A percentile compares a stretch with the other conserved stretches of the same genome.
Conservation (phyloP, 23 tunicate genomes). For the Phallusia fumigata region DNA sequence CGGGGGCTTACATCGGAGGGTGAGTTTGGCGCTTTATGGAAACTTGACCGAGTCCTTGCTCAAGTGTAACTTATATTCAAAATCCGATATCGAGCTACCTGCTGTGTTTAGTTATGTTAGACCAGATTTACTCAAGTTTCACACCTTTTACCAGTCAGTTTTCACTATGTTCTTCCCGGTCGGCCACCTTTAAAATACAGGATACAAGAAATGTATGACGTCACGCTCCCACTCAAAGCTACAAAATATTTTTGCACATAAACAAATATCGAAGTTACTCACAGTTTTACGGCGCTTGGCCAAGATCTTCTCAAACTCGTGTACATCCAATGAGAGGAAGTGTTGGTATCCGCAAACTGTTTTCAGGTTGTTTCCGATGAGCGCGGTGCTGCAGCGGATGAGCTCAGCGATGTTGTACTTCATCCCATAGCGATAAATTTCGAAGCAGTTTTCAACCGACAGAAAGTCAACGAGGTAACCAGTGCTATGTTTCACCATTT, state of each 20-base stretch:
- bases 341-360: neutral
- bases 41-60: neutral
- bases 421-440: neutral
- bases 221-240: too few species aligned
- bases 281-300: neutral
- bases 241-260: too few species aligned
- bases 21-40: too few species aligned
- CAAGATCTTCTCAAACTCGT: neutral
- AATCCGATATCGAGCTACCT: too few species aligned
- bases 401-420: neutral
- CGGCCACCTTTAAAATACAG: too few species aligned
- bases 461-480: neutral
- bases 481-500: neutral
- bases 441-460: constrained; percentile 7
- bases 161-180: too few species aligned
- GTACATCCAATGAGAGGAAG: neutral
- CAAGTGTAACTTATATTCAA: neutral
- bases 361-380: constrained; percentile 1
- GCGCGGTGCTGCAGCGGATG: neutral
- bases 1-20: too few species aligned
- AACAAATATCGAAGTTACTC: too few species aligned
- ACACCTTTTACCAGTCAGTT: too few species aligned
- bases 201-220: too few species aligned
- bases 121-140: too few species aligned
- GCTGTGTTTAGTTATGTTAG: too few species aligned